Percentiles rank a stretch among this genome's conserved stretches.
Evolutionary conservation across 2,797 vertebrate species (phyloP).

Genomic region (Phaenicophaeus curvirostris): DNA sequence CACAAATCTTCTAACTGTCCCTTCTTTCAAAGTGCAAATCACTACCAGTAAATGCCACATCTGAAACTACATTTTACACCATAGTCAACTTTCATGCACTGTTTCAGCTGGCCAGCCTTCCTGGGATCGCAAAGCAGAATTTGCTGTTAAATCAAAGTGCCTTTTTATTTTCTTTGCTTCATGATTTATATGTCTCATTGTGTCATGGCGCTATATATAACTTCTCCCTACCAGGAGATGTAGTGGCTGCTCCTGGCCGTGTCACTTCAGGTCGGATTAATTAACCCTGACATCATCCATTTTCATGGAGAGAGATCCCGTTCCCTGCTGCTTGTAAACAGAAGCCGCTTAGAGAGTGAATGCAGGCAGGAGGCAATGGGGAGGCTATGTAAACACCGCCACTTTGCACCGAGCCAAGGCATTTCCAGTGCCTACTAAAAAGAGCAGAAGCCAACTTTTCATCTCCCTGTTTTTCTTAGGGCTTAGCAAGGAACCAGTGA

Average conservation of each 20-base stretch:
- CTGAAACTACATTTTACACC: background rate
- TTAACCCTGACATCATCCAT: constrained; percentile 60
- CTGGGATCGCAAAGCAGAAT: background rate
- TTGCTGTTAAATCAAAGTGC: constrained; percentile 2
- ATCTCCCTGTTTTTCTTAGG: constrained; percentile 60
- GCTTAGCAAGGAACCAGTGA: constrained; percentile 61
- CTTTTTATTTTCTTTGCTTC: constrained; percentile 15
- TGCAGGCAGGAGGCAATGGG: background rate
- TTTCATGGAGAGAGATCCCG: constrained; percentile 33
- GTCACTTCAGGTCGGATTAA: constrained; percentile 56
- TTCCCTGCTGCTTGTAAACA: constrained; percentile 58
- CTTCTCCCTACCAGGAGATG: background rate
- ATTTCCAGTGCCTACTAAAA: constrained; percentile 47
- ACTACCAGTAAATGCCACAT: background rate
- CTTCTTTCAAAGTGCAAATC: background rate
- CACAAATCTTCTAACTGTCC: background rate
- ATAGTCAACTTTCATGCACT: background rate
- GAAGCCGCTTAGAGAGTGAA: background rate
- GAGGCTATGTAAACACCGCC: constrained; percentile 39
- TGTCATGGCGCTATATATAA: background rate
- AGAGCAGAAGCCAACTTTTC: constrained; percentile 57
- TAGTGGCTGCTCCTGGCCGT: background rate
- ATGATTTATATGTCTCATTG: background rate
- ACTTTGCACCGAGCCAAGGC: background rate
- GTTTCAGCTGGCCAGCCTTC: background rate